Conservation (phyloP, 2,888 invertebrate species). For the Thecophora atra region DNA sequence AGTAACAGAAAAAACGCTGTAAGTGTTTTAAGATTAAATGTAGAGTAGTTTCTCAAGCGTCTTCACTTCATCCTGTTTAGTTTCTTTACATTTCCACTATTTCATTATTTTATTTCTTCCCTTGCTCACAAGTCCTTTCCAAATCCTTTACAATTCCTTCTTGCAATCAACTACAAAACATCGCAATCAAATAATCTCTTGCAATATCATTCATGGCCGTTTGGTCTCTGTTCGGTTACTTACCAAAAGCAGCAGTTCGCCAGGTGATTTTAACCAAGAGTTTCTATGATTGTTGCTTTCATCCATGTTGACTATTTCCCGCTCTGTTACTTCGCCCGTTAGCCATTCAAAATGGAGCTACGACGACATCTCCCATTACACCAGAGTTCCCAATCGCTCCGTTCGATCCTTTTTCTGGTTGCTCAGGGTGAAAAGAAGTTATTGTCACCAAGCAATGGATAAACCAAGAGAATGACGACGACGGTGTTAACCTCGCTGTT, state of each 20-base stretch:
- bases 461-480: neutral
- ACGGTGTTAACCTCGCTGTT: neutral
- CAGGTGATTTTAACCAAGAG: slow-evolving; percentile 55
- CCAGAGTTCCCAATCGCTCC: neutral
- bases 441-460: neutral
- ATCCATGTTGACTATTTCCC: slow-evolving; percentile 35
- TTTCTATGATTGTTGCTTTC: slow-evolving; percentile 46
- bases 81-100: neutral
- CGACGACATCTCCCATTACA: slow-evolving; percentile 35
- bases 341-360: slow-evolving; percentile 39
- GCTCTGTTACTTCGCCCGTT: slow-evolving; percentile 32
- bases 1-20: too few species aligned
- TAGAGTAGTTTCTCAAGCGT: neutral
- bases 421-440: neutral
- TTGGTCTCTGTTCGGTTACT: slow-evolving; percentile 37
- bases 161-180: too few species aligned
- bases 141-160: neutral
- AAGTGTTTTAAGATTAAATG: too few species aligned
- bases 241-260: slow-evolving; percentile 54
- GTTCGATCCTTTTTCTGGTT: neutral
- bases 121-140: too few species aligned
- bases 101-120: neutral
- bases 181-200: neutral
- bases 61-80: neutral
- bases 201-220: too few species aligned